Evolutionary conservation across 1,140 invertebrate genomes (phyloP).

Genomic region (Hermetia illucens): DNA sequence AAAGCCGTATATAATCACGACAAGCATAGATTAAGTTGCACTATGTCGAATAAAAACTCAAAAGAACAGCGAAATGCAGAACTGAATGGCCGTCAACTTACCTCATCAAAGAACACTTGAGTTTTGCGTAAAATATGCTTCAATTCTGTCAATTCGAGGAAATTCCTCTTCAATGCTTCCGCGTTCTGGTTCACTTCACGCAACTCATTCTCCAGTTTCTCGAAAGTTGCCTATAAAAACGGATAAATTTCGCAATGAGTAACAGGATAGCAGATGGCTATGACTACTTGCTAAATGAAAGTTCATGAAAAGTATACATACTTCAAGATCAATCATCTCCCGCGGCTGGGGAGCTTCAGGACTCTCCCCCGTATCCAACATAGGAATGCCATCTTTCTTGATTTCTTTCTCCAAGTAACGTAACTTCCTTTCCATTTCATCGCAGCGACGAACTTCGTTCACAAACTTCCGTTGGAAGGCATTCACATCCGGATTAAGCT

Average conservation of each 20-base stretch:
- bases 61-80: no score
- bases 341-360: slow-evolving; percentile 95
- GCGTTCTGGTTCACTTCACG: slow-evolving; percentile 97
- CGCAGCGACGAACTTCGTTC: slow-evolving; percentile 84
- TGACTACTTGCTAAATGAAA: no score
- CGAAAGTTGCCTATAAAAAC: slow-evolving; percentile 71
- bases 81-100: no score
- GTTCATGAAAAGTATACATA: no score
- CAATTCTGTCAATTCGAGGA: slow-evolving; percentile 87
- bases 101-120: slow-evolving; percentile 96
- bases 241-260: neutral
- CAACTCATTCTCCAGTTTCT: slow-evolving; percentile 88
- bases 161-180: slow-evolving; percentile 91
- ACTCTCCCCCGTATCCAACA: slow-evolving; percentile 94
- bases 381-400: slow-evolving; percentile 91
- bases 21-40: no score
- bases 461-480: slow-evolving; percentile 93
- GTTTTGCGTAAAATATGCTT: slow-evolving; percentile 94
- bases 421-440: slow-evolving; percentile 92
- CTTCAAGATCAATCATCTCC: slow-evolving; percentile 99
- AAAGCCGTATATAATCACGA: no score
- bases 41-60: no score
- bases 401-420: slow-evolving; percentile 97
- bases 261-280: slow-evolving; percentile 1
- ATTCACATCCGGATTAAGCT: slow-evolving; percentile 90